Base-by-base conservation (phyloP, 1,140 invertebrate genomes). In the Bursaphelenchus mucronatus region DNA sequence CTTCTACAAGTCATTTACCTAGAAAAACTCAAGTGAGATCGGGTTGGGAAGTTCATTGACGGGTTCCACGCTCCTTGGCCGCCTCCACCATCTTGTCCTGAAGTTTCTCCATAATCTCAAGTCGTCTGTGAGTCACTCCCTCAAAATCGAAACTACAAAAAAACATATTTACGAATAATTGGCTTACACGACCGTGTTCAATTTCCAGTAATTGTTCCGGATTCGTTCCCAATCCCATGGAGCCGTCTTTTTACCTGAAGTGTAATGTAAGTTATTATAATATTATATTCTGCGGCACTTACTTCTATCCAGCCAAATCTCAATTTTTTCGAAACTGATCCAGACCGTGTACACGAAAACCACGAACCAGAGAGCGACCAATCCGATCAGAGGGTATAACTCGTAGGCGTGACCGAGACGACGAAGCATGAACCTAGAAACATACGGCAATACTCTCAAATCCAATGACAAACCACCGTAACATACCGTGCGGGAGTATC, bases 41-140 rank as follows among this genome's bases (percentile, higher is more conserved):
- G 30, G 30, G 30, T 30, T 30, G 30, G 30, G 30, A 11, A 40
- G 46, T 17, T 57, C 46, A 30, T 30, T 30, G 44, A 30, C 66
- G 65, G 15, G 66, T 67, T 10, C 66, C 66, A 46, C 70, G 65
- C 39, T 74, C 63, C 70, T 71, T 74, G 1, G 70, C 70, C 13
- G 70, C 70, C 45, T 70, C 71, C 13, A 71, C 13, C 70, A 71
- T 71, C 49, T 71, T 46, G 46, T 71, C 70, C 51, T 71, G 70
- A 15, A 71, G 71, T n/a, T 43, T 21, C 47, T 71, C 70, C 70
- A 71, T 71, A 44, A 71, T 73, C 49, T 53, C 50, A 3, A 71
- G 58, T 19, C 70, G 71, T 47, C 74, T 15, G 56, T 74, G 70
- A 44, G 71, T 74, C 13, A 19, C 30, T 19, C 66, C 67, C 11